Evolutionary conservation across 2,797 vertebrate genomes (phyloP).

Genomic region (Gouania willdenowi): DNA sequence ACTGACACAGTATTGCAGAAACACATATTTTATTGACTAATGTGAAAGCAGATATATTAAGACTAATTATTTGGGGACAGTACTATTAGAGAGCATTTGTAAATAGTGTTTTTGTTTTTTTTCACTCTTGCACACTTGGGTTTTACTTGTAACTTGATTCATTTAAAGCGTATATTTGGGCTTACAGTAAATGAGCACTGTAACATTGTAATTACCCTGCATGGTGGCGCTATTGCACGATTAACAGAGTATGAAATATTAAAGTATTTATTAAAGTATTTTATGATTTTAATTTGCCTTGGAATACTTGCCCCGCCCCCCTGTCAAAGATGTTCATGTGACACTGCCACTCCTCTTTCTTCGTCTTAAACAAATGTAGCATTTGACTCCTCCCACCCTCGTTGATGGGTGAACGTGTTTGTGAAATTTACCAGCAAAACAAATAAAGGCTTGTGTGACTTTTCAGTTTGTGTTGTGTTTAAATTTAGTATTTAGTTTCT

Average conservation of each 20-base stretch:
- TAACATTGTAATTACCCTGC: conserved; percentile 75
- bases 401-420: conserved; percentile 48
- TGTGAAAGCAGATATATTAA: conserved; percentile 30
- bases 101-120: conserved; percentile 67
- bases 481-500: neutral
- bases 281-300: conserved; percentile 44
- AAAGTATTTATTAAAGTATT: conserved; percentile 37
- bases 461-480: conserved; percentile 49
- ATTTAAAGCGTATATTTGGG: conserved; percentile 28
- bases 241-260: conserved; percentile 45
- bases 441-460: conserved; percentile 49
- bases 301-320: conserved; percentile 72
- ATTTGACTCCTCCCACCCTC: conserved; percentile 34
- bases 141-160: conserved; percentile 26
- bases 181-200: conserved; percentile 46
- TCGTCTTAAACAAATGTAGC: conserved; percentile 38
- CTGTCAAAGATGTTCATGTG: conserved; percentile 73
- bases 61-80: neutral
- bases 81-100: conserved; percentile 59
- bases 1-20: conserved; percentile 17
- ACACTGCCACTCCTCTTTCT: conserved; percentile 69
- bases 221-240: conserved; percentile 76
- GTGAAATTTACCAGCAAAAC: conserved; percentile 50
- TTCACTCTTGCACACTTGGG: conserved; percentile 23
- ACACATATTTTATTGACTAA: conserved; percentile 9